Percentiles rank a stretch among this genome's conserved stretches.
Evolutionary conservation across 2,113 vertebrate genomes (phyloP).

Genomic region (Lonchura striata): DNA sequence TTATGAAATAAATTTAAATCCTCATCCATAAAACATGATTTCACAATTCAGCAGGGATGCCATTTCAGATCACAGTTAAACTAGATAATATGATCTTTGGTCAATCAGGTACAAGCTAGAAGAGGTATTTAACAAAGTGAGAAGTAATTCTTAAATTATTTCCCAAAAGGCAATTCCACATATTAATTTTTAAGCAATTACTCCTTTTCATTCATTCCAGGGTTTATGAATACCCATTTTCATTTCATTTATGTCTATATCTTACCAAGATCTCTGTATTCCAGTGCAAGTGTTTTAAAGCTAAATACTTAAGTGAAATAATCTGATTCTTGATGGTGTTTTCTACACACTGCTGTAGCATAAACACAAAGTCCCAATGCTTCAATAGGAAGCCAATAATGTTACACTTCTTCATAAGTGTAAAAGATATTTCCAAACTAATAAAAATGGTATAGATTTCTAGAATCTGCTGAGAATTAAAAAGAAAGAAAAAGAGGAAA

Average conservation of each 20-base stretch:
- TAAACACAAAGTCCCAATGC: background rate
- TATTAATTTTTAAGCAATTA: background rate
- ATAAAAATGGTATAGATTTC: background rate
- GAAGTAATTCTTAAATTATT: background rate
- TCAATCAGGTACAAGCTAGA: background rate
- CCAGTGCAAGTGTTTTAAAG: background rate
- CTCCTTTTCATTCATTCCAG: background rate
- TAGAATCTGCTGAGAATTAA: background rate
- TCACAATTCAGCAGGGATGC: background rate
- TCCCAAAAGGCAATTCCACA: background rate
- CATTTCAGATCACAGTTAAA: background rate
- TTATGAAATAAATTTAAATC: background rate
- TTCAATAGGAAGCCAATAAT: background rate
- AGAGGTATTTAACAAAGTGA: background rate
- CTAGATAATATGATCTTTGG: background rate
- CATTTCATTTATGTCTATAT: background rate
- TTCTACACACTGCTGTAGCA: background rate
- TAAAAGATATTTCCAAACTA: background rate
- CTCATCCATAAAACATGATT: constrained; percentile 7
- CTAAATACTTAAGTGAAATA: background rate
- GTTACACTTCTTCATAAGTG: background rate
- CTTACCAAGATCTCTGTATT: background rate
- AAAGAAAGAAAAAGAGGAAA: background rate
- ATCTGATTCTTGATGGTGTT: background rate
- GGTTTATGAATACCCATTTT: background rate